A percentile compares a stretch with the other conserved stretches of the same genome.
These are phyloP conservation scores for Tinamus guttatus DNA, from an alignment of 2,113 vertebrate species.

Conservation along the genomic window DNA sequence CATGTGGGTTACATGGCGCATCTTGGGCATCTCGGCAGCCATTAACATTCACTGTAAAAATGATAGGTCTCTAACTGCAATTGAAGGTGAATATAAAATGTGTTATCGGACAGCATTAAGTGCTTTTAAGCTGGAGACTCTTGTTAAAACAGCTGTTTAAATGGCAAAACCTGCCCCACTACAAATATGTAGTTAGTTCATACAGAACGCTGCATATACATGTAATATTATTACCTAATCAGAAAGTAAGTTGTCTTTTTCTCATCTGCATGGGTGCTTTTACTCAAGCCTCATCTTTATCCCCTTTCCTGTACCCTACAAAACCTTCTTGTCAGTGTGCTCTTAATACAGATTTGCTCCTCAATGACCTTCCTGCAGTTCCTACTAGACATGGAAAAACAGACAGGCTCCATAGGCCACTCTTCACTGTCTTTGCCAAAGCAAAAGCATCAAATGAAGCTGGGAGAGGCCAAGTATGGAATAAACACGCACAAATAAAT, in stretches of 20 bases:
- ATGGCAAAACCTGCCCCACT: background rate
- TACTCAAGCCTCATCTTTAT: background rate
- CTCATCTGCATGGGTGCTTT: background rate
- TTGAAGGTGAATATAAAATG: background rate
- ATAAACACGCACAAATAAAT: background rate
- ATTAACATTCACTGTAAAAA: background rate
- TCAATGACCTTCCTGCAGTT: background rate
- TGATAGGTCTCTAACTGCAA: background rate
- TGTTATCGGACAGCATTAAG: background rate
- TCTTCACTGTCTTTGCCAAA: background rate
- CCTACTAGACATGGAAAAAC: fast-evolving
- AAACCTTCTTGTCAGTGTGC: background rate
- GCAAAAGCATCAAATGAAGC: background rate
- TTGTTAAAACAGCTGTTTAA: background rate
- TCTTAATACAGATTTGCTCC: background rate
- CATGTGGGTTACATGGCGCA: background rate
- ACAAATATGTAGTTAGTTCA: background rate
- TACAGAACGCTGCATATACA: background rate
- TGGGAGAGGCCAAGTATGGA: background rate
- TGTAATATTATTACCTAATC: background rate
- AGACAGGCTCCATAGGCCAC: background rate
- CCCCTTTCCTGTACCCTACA: background rate
- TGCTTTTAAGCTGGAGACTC: background rate
- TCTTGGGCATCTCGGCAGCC: slow-evolving; percentile 3
- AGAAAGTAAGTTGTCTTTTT: background rate